phyloP scores from a whole-genome alignment of 2,888 invertebrate species.

The Chironomus tentans region DNA sequence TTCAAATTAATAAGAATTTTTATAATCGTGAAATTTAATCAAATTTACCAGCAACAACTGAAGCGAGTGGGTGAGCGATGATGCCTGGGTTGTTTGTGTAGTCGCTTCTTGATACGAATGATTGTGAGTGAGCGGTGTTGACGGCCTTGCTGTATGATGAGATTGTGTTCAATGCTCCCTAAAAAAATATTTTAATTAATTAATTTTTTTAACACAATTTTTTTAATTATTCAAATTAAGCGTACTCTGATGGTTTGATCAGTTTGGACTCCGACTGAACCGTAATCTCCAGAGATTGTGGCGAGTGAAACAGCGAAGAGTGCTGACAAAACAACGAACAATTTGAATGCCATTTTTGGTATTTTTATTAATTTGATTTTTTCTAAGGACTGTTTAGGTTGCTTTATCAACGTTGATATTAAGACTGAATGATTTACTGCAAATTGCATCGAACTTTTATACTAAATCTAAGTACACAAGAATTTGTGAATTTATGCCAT shows the following conservation, averaged over 20 bases:
- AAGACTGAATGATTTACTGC: not conserved
- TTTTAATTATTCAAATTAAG: not conserved
- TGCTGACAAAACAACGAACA: conserved; percentile 19
- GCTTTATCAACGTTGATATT: not conserved
- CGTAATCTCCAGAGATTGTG: conserved; percentile 12
- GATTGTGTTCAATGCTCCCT: conserved; percentile 41
- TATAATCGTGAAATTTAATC: not conserved
- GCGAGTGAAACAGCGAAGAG: conserved; percentile 13
- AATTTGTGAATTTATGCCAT: conserved; percentile 19
- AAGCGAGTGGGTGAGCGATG: conserved; percentile 17
- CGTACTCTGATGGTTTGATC: conserved; percentile 7
- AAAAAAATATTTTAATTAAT: not conserved
- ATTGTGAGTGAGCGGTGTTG: conserved; percentile 41
- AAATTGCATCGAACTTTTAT: conserved; percentile 11
- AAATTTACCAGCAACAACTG: conserved; percentile 28
- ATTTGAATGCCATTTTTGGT: conserved; percentile 20
- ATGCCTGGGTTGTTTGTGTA: conserved; percentile 37
- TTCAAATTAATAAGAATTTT: not conserved
- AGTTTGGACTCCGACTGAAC: conserved; percentile 19
- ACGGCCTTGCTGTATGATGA: conserved; percentile 42
- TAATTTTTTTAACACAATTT: no score
- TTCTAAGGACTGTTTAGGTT: not conserved
- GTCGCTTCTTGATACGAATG: conserved; percentile 41
- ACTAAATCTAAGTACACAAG: not conserved
- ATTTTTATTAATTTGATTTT: not conserved